Conservation (phyloP, 2,797 vertebrate species). For the Rhabdophis nuchalis region DNA sequence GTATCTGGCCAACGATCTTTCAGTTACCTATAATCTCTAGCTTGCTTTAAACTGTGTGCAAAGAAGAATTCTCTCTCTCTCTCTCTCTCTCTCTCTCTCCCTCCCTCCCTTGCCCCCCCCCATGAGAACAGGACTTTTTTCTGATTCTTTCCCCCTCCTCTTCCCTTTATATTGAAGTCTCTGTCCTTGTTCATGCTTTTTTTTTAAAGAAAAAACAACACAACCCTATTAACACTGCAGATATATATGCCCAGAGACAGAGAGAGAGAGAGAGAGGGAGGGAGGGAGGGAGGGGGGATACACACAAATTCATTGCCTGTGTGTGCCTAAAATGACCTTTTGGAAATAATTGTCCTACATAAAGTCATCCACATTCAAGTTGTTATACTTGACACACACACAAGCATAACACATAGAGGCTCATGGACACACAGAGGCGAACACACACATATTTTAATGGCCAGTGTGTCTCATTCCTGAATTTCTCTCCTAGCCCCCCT, state of each 20-base stretch:
- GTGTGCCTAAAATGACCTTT: background rate
- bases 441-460: background rate
- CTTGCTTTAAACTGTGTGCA: conserved; percentile 47
- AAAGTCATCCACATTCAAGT: conserved; percentile 6
- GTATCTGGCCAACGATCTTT: background rate
- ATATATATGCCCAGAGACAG: background rate
- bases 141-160: background rate
- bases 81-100: background rate
- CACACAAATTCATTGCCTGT: background rate
- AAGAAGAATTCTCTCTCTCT: background rate
- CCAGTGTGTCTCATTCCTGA: background rate
- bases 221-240: background rate
- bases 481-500: background rate
- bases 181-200: background rate
- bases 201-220: background rate
- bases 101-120: background rate
- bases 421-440: background rate
- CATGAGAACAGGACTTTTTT: conserved; percentile 34
- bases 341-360: conserved; percentile 20
- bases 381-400: background rate
- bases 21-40: conserved; percentile 24
- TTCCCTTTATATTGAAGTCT: conserved; percentile 1
- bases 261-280: background rate
- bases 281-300: background rate
- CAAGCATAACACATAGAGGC: background rate